Percentiles rank a stretch among this genome's conserved stretches.
These are phyloP conservation scores for Anodontia alba DNA, from an alignment of 2,888 invertebrate species.

Conservation along the genomic window DNA sequence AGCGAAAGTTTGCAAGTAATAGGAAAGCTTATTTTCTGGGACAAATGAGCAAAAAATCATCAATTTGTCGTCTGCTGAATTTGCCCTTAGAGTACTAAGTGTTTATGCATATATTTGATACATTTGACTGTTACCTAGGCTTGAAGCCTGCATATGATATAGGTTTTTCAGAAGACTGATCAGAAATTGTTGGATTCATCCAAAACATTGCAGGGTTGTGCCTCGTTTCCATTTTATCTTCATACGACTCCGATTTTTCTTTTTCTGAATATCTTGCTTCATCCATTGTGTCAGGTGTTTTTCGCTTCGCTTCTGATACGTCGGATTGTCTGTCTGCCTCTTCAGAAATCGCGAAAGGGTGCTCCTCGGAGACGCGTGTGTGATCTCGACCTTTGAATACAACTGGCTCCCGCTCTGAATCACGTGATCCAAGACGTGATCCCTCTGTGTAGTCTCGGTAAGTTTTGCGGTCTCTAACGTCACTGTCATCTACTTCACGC, in stretches of 20 bases:
- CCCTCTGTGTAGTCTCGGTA: constrained; percentile 17
- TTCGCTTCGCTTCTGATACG: not conserved
- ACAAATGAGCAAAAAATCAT: no score
- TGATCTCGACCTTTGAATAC: not conserved
- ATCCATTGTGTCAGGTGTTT: not conserved
- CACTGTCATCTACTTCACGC: not conserved
- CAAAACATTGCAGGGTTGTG: not conserved
- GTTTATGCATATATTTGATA: no score
- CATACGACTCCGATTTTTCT: not conserved
- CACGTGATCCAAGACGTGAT: not conserved
- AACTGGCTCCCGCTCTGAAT: not conserved
- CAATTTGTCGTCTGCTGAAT: no score
- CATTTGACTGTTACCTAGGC: no score
- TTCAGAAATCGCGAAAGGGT: not conserved
- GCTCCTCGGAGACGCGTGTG: not conserved
- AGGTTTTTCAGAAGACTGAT: not conserved
- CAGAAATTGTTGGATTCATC: not conserved
- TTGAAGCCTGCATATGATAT: constrained; percentile 27
- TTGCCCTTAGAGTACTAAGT: no score
- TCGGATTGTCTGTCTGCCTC: not conserved
- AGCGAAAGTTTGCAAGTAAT: no score
- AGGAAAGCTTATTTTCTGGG: no score
- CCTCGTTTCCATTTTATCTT: not conserved
- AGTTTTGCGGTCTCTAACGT: constrained; percentile 18
- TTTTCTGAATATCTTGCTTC: not conserved